A percentile compares a stretch with the other conserved stretches of the same genome.
These are phyloP conservation scores for Leucopsar rothschildi DNA, from an alignment of 2,113 vertebrate genomes.

Conservation along the genomic window DNA sequence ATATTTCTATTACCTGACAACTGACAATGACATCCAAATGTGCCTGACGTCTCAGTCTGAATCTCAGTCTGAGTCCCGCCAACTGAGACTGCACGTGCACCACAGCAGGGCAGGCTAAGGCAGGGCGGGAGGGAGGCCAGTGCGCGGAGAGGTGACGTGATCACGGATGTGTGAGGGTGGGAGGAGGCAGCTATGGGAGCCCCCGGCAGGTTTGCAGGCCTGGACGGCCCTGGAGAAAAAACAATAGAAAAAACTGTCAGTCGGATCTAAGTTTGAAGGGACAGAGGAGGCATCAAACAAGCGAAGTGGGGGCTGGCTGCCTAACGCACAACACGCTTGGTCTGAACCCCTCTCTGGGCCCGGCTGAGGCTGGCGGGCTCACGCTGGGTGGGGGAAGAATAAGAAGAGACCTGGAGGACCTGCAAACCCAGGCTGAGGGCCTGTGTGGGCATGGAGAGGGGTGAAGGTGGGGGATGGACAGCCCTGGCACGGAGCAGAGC, in stretches of 20 bases:
- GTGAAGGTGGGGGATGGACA: not conserved
- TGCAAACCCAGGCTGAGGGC: not conserved
- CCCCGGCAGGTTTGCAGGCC: conserved; percentile 82
- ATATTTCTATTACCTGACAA: conserved; percentile 80
- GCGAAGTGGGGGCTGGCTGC: conserved; percentile 2
- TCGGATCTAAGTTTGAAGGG: conserved; percentile 70
- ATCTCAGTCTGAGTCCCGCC: conserved; percentile 80
- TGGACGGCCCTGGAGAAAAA: conserved; percentile 84
- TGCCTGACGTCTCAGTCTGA: conserved; percentile 78
- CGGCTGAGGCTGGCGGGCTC: not conserved
- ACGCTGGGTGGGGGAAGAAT: not conserved
- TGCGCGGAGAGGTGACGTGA: conserved; percentile 80
- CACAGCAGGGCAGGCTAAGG: conserved; percentile 81
- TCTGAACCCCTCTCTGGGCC: not conserved
- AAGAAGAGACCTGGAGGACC: not conserved
- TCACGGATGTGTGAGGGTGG: conserved; percentile 81
- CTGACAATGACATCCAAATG: conserved; percentile 84
- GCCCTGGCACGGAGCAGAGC: not conserved
- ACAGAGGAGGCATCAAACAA: conserved; percentile 63
- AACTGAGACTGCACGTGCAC: conserved; percentile 75
- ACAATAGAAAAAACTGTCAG: conserved; percentile 84
- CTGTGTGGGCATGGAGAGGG: not conserved
- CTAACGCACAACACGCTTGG: not conserved
- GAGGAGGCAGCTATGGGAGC: conserved; percentile 83
- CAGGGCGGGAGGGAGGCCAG: conserved; percentile 80